phyloP scores from a whole-genome alignment of 2,113 vertebrate genomes.

The Anser brachyrhynchus region DNA sequence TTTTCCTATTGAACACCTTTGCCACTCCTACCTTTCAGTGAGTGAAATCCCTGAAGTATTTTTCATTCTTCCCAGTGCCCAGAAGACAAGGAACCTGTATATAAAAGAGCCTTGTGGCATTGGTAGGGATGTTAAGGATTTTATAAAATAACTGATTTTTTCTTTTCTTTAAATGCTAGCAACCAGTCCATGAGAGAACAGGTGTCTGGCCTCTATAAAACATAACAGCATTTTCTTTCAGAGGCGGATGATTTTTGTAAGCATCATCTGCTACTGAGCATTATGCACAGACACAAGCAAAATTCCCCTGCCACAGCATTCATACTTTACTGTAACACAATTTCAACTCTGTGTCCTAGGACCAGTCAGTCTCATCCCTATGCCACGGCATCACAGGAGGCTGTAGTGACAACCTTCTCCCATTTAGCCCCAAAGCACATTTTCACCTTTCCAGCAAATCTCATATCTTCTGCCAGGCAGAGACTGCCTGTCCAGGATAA shows the following conservation, averaged over 20 bases:
- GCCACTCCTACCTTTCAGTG: background rate
- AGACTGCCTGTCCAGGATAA: background rate
- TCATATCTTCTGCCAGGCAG: background rate
- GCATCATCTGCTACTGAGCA: background rate
- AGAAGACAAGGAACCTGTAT: background rate
- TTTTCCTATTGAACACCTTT: background rate
- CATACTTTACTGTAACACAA: background rate
- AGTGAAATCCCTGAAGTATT: background rate
- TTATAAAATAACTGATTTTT: background rate
- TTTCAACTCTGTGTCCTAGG: background rate
- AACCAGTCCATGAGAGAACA: background rate
- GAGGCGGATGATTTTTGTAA: background rate
- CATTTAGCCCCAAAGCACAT: background rate
- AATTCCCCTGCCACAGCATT: background rate
- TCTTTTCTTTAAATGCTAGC: background rate
- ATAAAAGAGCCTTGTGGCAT: background rate
- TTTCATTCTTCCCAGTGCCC: background rate
- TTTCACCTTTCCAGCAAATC: background rate
- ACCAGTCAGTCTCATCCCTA: background rate
- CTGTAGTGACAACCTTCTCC: background rate
- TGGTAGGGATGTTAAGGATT: background rate
- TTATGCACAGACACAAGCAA: background rate
- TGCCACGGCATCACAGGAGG: fast-evolving
- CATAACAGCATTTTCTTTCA: background rate
- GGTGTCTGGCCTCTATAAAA: background rate